Conservation (phyloP, 2,113 vertebrate species). For the Phasianus colchicus region DNA sequence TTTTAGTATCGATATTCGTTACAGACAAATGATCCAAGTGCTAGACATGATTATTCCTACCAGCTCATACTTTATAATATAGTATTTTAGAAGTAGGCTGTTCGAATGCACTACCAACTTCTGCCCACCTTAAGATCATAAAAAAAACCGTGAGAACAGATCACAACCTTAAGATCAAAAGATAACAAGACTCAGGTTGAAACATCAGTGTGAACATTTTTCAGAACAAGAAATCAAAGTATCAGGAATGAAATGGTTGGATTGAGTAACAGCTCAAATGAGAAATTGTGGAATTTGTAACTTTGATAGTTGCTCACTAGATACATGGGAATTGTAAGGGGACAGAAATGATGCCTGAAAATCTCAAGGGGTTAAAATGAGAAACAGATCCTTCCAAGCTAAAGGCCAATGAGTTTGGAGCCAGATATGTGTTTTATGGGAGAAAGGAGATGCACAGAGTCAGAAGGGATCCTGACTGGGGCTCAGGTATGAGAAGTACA, state of each 20-base stretch:
- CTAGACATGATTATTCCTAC: background rate
- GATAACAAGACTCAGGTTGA: background rate
- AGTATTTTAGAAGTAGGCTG: background rate
- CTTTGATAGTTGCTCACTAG: background rate
- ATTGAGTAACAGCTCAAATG: background rate
- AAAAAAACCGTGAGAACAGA: background rate
- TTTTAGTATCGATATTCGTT: background rate
- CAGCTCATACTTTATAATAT: background rate
- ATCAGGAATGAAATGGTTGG: background rate
- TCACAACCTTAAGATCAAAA: background rate
- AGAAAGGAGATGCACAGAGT: background rate
- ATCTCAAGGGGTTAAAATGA: fast-evolving
- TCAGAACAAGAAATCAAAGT: background rate
- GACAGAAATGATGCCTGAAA: background rate
- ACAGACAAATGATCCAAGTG: background rate
- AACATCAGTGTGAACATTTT: background rate
- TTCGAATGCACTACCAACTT: background rate
- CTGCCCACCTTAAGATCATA: background rate
- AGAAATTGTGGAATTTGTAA: background rate
- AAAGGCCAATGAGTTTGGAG: background rate
- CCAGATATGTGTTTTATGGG: background rate
- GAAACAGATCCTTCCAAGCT: background rate
- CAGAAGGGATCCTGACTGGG: background rate
- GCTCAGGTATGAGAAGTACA: background rate
- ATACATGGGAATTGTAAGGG: fast-evolving